phyloP scores from a whole-genome alignment of 2,797 vertebrate genomes.

The Gadopsis marmoratus region DNA sequence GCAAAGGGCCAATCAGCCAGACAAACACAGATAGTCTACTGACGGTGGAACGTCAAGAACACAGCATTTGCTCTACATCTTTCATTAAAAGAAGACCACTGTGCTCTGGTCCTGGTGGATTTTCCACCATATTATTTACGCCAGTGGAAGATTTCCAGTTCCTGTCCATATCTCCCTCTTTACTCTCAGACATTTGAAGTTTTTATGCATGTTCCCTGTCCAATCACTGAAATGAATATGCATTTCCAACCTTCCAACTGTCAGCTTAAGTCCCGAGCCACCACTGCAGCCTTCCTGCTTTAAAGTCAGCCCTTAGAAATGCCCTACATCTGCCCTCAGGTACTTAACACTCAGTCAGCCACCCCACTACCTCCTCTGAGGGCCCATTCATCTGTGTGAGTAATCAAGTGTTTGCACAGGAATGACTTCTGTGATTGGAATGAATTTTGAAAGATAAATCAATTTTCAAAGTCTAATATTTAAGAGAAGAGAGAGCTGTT shows the following conservation, averaged over 20 bases:
- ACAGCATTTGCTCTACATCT: background rate
- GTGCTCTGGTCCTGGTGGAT: background rate
- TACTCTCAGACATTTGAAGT: constrained; percentile 22
- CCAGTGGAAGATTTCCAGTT: constrained; percentile 20
- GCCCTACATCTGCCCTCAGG: constrained; percentile 59
- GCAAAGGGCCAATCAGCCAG: constrained; percentile 3
- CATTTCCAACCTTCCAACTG: constrained; percentile 31
- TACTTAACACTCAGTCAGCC: constrained; percentile 19
- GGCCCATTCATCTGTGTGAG: constrained; percentile 55
- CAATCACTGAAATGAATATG: constrained; percentile 40
- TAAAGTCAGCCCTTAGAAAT: constrained; percentile 47
- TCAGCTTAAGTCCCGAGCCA: constrained; percentile 19
- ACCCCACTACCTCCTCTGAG: constrained; percentile 17
- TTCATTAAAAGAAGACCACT: background rate
- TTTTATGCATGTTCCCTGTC: constrained; percentile 20
- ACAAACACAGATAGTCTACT: background rate
- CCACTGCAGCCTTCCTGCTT: constrained; percentile 34
- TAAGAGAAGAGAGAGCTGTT: constrained; percentile 63
- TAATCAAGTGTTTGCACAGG: constrained; percentile 74
- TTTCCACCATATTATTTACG: background rate
- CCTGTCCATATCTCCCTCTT: constrained; percentile 10
- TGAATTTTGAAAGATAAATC: constrained; percentile 76
- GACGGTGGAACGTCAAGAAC: background rate
- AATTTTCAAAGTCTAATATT: constrained; percentile 81
- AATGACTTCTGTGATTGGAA: constrained; percentile 70